Percentiles rank a stretch among this genome's conserved stretches.
Conservation (phyloP, 1,140 invertebrate genomes). For the Atta texana region DNA sequence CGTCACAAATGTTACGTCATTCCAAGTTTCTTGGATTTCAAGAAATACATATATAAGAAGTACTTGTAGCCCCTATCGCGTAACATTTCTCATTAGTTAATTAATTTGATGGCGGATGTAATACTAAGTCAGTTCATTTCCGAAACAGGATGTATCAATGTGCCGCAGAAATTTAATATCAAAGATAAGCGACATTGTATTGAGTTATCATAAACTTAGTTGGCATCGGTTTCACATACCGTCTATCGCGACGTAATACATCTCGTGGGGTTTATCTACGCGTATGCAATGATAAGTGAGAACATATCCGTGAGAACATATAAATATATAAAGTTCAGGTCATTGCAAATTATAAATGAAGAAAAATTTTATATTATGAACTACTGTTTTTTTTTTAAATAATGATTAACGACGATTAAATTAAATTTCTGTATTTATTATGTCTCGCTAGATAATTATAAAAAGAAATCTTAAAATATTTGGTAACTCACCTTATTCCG, state of each 20-base stretch:
- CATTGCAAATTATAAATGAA: background rate
- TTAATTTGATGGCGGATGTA: constrained; percentile 22
- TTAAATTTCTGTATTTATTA: background rate
- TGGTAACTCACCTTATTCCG: constrained; percentile 43
- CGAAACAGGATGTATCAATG: constrained; percentile 46
- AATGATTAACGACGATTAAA: background rate
- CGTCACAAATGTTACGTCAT: constrained; percentile 62
- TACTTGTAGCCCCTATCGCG: background rate
- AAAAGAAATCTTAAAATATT: background rate
- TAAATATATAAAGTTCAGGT: background rate
- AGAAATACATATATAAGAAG: background rate
- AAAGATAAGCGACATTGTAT: constrained; percentile 50
- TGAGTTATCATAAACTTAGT: constrained; percentile 25
- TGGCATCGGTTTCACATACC: constrained; percentile 36
- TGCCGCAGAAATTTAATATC: constrained; percentile 26
- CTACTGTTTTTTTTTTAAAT: background rate
- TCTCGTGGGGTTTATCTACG: background rate
- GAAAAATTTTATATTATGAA: constrained; percentile 21
- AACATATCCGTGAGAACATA: constrained; percentile 17
- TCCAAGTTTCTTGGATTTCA: constrained; percentile 6
- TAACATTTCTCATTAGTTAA: constrained; percentile 24
- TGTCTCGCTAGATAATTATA: background rate
- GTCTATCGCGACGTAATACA: constrained; percentile 51
- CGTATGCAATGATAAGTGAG: constrained; percentile 18
- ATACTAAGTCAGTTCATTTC: constrained; percentile 34